Evolutionary conservation across 1,140 invertebrate genomes (phyloP).

Genomic region (Bombus superbus): DNA sequence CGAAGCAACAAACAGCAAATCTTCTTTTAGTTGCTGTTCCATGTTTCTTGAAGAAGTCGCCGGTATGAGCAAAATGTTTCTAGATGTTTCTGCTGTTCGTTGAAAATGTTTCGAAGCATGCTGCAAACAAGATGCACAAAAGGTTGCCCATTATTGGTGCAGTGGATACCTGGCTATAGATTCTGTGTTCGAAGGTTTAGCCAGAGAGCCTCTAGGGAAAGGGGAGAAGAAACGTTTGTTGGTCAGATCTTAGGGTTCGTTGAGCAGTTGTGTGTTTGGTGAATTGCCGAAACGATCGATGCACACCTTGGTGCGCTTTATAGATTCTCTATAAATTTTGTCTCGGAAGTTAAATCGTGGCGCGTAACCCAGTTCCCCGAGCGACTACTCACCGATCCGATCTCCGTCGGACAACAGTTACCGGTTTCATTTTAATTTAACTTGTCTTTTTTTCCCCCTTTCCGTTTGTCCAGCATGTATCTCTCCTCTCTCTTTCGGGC

Average conservation of each 20-base stretch:
- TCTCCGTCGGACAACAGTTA: not conserved
- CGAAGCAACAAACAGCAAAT: too few species aligned
- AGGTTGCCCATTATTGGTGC: too few species aligned
- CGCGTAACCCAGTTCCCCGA: conserved; percentile 13
- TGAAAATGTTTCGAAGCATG: too few species aligned
- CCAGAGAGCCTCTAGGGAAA: too few species aligned
- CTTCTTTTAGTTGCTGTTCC: too few species aligned
- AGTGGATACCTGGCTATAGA: accelerated
- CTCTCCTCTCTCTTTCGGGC: conserved; percentile 27
- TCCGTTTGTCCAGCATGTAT: not conserved
- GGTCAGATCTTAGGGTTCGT: not conserved
- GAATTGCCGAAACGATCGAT: not conserved
- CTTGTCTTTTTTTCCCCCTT: not conserved
- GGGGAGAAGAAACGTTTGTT: too few species aligned
- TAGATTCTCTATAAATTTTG: not conserved
- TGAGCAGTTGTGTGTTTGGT: not conserved
- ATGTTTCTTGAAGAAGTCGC: too few species aligned
- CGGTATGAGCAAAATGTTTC: too few species aligned
- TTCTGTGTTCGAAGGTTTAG: not conserved
- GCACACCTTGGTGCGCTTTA: not conserved
- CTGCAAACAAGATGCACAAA: accelerated
- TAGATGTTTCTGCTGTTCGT: too few species aligned
- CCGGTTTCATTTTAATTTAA: conserved; percentile 50
- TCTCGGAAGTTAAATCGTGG: not conserved
- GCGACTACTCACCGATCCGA: not conserved